Percentiles rank a stretch among this genome's conserved stretches.
phyloP scores from a whole-genome alignment of 1,140 invertebrate species.

The Bicyclus anynana region DNA sequence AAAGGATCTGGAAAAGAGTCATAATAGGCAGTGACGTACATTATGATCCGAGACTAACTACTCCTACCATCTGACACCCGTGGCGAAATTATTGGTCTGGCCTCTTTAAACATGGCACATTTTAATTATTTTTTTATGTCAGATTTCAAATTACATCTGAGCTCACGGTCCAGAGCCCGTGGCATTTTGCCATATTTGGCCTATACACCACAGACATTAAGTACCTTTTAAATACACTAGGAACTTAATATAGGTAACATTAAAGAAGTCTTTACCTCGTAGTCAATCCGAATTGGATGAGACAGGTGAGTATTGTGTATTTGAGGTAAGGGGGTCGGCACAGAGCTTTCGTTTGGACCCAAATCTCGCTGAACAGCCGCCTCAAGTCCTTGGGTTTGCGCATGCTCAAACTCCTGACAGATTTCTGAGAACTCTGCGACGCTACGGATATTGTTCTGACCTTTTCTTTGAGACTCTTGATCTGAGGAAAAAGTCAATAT shows the following conservation, averaged over 20 bases:
- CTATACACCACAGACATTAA: too few species aligned
- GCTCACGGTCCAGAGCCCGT: too few species aligned
- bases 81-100: too few species aligned
- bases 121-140: too few species aligned
- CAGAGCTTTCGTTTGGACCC: slow-evolving; percentile 82
- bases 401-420: slow-evolving; percentile 79
- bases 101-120: too few species aligned
- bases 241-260: not conserved
- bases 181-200: too few species aligned
- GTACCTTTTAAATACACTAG: too few species aligned
- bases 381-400: slow-evolving; percentile 83
- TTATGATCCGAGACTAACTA: too few species aligned
- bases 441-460: slow-evolving; percentile 80
- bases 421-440: slow-evolving; percentile 77
- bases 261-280: slow-evolving; percentile 75
- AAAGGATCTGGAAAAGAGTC: too few species aligned
- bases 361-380: slow-evolving; percentile 80
- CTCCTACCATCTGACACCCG: too few species aligned
- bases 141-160: too few species aligned
- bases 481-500: slow-evolving; percentile 53
- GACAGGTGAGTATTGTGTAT: slow-evolving; percentile 84
- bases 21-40: too few species aligned
- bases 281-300: slow-evolving; percentile 86
- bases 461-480: slow-evolving; percentile 83
- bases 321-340: slow-evolving; percentile 83